Conservation (phyloP, 1,140 invertebrate genomes). For the Pseudomyrmex gracilis region DNA sequence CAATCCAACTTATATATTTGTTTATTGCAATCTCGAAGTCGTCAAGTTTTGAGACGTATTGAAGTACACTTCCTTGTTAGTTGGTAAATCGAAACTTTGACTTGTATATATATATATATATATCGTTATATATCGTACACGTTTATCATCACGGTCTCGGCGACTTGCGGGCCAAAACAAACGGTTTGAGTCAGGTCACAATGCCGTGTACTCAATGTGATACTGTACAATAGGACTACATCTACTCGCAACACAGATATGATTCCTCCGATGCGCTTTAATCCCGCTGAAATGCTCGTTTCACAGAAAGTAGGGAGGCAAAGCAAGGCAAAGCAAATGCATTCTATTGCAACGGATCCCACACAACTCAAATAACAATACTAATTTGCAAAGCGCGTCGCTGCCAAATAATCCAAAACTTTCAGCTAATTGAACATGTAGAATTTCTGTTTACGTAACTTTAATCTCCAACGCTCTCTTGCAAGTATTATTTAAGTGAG, state of each 20-base stretch:
- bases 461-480: conserved; percentile 13
- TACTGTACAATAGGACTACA: conserved; percentile 58
- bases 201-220: conserved; percentile 61
- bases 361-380: conserved; percentile 65
- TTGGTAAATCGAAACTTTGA: conserved; percentile 57
- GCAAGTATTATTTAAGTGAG: conserved; percentile 6
- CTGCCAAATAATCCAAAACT: conserved; percentile 38
- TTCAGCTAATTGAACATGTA: conserved; percentile 59
- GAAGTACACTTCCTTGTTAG: conserved; percentile 56
- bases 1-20: conserved; percentile 11
- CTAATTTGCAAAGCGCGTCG: conserved; percentile 65
- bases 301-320: conserved; percentile 51
- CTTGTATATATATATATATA: conserved; percentile 70
- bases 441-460: conserved; percentile 19
- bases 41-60: conserved; percentile 21
- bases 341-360: conserved; percentile 56
- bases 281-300: conserved; percentile 65
- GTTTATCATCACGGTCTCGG: conserved; percentile 55
- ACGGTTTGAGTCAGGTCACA: conserved; percentile 60
- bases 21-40: conserved; percentile 19
- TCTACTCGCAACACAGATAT: conserved; percentile 65
- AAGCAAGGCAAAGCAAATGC: conserved; percentile 52
- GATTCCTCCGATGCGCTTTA: conserved; percentile 72
- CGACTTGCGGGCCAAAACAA: conserved; percentile 66
- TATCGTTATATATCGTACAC: neutral